phyloP scores from a whole-genome alignment of 2,888 invertebrate species.

The Halocaridina rubra region DNA sequence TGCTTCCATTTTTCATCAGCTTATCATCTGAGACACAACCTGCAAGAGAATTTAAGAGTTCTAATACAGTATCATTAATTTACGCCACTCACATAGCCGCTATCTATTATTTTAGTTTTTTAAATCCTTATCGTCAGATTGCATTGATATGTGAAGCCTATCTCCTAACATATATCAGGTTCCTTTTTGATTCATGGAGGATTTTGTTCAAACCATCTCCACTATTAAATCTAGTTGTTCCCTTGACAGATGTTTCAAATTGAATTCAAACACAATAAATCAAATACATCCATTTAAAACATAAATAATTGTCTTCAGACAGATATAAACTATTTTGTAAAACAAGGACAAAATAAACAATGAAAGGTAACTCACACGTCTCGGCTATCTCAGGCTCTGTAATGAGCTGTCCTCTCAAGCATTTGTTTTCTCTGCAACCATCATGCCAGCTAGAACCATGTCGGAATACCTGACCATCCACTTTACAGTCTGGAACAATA shows the following conservation, averaged over 20 bases:
- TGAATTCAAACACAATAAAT: neutral
- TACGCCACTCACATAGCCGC: too few relatives aligned
- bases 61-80: too few relatives aligned
- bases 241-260: too few relatives aligned
- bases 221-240: too few relatives aligned
- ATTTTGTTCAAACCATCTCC: too few relatives aligned
- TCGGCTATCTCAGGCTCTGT: neutral
- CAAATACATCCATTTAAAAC: neutral
- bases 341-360: too few relatives aligned
- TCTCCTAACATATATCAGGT: too few relatives aligned
- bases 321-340: neutral
- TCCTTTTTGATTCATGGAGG: too few relatives aligned
- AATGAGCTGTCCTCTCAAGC: slow-evolving; percentile 21
- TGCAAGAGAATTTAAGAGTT: too few relatives aligned
- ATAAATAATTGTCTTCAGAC: neutral
- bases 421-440: slow-evolving; percentile 23
- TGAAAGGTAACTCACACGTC: slow-evolving; percentile 38
- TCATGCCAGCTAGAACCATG: slow-evolving; percentile 35
- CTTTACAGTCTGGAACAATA: slow-evolving; percentile 9
- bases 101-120: too few relatives aligned
- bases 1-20: neutral
- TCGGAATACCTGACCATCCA: slow-evolving; percentile 9
- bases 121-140: too few relatives aligned
- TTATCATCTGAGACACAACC: neutral
- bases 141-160: too few relatives aligned